These are phyloP conservation scores for Phoronis australis DNA, from an alignment of 2,888 invertebrate genomes.

Conservation along the genomic window DNA sequence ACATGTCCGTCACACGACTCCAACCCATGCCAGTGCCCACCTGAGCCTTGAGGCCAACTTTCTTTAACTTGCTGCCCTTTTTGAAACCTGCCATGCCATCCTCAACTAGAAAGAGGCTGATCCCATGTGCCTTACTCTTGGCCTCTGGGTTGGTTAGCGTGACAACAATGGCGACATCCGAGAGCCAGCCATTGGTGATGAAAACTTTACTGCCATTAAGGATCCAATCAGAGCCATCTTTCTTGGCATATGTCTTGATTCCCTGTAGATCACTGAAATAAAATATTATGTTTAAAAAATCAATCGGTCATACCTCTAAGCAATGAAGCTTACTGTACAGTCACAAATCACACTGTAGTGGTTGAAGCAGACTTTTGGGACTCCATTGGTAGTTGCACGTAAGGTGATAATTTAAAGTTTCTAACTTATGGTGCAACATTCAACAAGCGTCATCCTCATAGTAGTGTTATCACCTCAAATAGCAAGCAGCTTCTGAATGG, in stretches of 20 bases:
- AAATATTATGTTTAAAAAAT: slow-evolving; percentile 1
- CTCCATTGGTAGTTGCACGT: too few species aligned
- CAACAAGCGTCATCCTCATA: too few species aligned
- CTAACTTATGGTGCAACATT: too few species aligned
- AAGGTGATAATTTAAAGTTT: too few species aligned
- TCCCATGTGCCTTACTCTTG: slow-evolving; percentile 53
- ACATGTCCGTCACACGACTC: too few species aligned
- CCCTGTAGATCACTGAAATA: slow-evolving; percentile 53
- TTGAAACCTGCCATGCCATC: slow-evolving; percentile 52
- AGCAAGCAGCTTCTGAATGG: too few species aligned
- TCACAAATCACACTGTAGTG: too few species aligned
- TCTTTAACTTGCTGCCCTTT: slow-evolving; percentile 53
- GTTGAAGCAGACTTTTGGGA: too few species aligned
- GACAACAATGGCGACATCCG: slow-evolving; percentile 53
- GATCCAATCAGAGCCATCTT: slow-evolving; percentile 54
- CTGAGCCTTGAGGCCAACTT: slow-evolving; percentile 53
- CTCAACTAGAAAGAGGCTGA: slow-evolving; percentile 54
- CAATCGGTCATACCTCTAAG: too few species aligned
- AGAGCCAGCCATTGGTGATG: slow-evolving; percentile 54
- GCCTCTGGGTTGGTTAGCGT: slow-evolving; percentile 52
- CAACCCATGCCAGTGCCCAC: too few species aligned
- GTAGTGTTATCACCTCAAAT: too few species aligned
- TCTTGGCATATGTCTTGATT: slow-evolving; percentile 50
- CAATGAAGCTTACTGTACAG: too few species aligned
- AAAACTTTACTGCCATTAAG: slow-evolving; percentile 55